Evolutionary conservation across 2,797 vertebrate species (phyloP).

Genomic region (Diceros bicornis): DNA sequence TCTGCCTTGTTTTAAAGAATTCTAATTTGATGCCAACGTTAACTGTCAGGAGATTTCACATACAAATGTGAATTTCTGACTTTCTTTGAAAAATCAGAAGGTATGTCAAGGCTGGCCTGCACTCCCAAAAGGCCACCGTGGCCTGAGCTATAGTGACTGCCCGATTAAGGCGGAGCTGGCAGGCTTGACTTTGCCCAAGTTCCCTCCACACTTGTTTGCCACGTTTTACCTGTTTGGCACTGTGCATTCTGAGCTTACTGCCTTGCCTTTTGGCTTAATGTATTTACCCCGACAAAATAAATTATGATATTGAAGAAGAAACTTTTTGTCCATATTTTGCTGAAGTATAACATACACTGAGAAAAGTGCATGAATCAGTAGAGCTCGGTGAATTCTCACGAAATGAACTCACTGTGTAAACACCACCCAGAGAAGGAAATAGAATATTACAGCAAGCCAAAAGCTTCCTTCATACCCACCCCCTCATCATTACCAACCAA

Average conservation of each 20-base stretch:
- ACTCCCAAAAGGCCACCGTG: neutral
- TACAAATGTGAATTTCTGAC: neutral
- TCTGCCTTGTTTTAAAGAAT: slow-evolving; percentile 10
- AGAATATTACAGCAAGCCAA: neutral
- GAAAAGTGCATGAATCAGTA: neutral
- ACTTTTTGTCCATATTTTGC: neutral
- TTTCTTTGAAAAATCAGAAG: neutral
- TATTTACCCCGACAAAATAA: neutral
- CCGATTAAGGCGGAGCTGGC: too few species aligned
- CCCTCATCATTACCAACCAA: neutral
- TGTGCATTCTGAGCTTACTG: neutral
- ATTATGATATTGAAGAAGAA: neutral
- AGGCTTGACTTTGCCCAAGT: neutral
- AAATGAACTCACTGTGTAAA: neutral
- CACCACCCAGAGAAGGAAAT: neutral
- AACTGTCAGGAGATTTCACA: neutral
- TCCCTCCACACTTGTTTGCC: neutral
- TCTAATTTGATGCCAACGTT: neutral
- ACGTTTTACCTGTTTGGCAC: neutral
- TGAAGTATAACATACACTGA: neutral
- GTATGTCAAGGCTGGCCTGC: neutral
- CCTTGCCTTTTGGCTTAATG: neutral
- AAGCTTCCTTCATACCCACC: neutral
- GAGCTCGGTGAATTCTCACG: neutral
- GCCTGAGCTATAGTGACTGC: accelerated